These are phyloP conservation scores for Drosophila nasuta DNA, from an alignment of 1,140 invertebrate genomes.

Conservation along the genomic window DNA sequence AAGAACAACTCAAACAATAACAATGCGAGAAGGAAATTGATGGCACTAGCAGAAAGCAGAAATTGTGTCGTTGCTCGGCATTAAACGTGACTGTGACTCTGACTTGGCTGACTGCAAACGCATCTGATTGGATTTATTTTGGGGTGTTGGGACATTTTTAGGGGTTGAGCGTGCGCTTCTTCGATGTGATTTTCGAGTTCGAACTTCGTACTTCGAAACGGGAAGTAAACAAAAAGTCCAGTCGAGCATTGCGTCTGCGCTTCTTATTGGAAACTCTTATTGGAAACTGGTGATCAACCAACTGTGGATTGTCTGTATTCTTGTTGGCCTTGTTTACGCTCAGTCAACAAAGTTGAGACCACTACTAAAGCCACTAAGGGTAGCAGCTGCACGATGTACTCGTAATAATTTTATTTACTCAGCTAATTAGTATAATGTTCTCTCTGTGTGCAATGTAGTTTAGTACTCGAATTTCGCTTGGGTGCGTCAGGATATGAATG, in stretches of 20 bases:
- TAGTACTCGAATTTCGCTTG: conserved; percentile 7
- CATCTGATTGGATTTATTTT: conserved; percentile 43
- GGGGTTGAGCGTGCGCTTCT: conserved; percentile 14
- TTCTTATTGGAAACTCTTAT: conserved; percentile 45
- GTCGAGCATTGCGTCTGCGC: conserved; percentile 53
- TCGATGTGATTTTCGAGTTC: conserved; percentile 51
- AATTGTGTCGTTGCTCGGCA: conserved; percentile 58
- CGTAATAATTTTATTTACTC: conserved; percentile 53
- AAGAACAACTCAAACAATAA: conserved; percentile 17
- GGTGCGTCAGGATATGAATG: conserved; percentile 34
- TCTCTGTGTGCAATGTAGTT: conserved; percentile 18
- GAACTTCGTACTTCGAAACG: conserved; percentile 51
- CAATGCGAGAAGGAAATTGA: conserved; percentile 30
- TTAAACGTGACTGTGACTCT: conserved; percentile 67
- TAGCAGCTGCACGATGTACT: conserved; percentile 31
- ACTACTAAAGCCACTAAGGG: conserved; percentile 11
- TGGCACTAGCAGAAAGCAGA: conserved; percentile 45
- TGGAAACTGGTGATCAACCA: conserved; percentile 59
- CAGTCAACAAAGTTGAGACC: conserved; percentile 55
- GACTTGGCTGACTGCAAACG: conserved; percentile 38
- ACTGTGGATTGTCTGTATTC: conserved; percentile 68
- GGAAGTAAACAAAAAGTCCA: conserved; percentile 77
- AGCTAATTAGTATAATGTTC: conserved; percentile 69
- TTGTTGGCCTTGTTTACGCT: conserved; percentile 62
- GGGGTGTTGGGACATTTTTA: conserved; percentile 20